Evolutionary conservation across 2,797 vertebrate genomes (phyloP).

Genomic region (Apogon talboti): DNA sequence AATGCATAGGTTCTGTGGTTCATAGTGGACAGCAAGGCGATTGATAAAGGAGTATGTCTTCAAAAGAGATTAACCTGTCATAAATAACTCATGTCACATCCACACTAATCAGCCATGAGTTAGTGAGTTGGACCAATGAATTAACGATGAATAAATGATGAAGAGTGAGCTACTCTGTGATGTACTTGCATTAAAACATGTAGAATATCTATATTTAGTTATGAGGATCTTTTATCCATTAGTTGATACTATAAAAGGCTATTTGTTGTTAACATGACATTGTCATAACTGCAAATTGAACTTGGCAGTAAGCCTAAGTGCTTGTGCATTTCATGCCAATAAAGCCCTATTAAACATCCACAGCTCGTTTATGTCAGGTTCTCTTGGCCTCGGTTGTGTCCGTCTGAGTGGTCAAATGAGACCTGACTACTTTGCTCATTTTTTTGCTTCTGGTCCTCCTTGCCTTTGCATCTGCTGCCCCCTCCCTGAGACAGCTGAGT

Average conservation of each 20-base stretch:
- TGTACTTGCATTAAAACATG: not conserved
- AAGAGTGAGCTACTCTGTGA: not conserved
- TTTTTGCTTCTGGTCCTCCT: conserved; percentile 19
- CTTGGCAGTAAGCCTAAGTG: conserved; percentile 1
- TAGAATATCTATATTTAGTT: not conserved
- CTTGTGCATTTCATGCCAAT: conserved; percentile 15
- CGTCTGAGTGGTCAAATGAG: conserved; percentile 21
- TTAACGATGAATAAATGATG: not conserved
- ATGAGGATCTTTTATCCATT: not conserved
- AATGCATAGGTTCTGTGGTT: not conserved
- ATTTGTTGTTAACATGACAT: conserved; percentile 3
- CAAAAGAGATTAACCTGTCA: conserved; percentile 1
- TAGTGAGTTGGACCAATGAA: not conserved
- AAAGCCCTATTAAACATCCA: conserved; percentile 26
- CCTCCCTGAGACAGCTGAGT: conserved; percentile 49
- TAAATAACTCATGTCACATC: not conserved
- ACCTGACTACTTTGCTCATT: conserved; percentile 8
- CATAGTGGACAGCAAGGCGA: not conserved
- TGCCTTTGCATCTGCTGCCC: conserved; percentile 62
- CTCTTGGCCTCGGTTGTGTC: conserved; percentile 1
- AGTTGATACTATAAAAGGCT: not conserved
- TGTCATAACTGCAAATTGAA: conserved; percentile 5
- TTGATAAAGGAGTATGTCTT: not conserved
- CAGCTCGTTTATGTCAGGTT: conserved; percentile 9
- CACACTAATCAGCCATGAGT: not conserved